Conservation (phyloP, 1,140 invertebrate genomes). For the Oryzaephilus surinamensis region DNA sequence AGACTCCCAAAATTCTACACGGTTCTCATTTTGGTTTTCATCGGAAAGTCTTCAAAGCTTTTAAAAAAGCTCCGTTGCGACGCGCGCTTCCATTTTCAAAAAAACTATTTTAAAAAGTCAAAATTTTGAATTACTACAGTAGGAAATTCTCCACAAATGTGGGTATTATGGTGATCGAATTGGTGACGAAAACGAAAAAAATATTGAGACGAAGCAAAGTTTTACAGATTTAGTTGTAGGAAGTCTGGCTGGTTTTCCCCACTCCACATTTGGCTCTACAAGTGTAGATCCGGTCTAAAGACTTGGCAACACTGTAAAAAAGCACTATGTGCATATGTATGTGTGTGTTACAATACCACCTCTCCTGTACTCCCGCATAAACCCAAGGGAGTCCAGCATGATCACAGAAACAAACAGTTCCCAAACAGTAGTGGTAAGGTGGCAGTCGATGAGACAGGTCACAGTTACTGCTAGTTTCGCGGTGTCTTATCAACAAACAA, state of each 20-base stretch:
- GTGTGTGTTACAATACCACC: too few species aligned
- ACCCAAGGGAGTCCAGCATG: constrained; percentile 8
- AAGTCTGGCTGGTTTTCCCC: constrained; percentile 16
- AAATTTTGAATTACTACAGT: too few species aligned
- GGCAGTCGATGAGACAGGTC: constrained; percentile 26
- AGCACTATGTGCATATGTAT: too few species aligned
- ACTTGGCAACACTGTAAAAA: constrained; percentile 15
- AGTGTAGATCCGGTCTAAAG: constrained; percentile 23
- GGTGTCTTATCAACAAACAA: too few species aligned
- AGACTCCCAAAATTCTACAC: background rate
- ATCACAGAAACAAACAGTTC: constrained; percentile 20
- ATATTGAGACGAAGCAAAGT: background rate
- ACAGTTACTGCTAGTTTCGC: constrained; percentile 29
- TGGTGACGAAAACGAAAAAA: constrained; percentile 1
- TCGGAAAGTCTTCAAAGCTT: too few species aligned
- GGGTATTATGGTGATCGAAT: background rate
- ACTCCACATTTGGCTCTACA: constrained; percentile 6
- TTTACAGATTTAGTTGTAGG: constrained; percentile 17
- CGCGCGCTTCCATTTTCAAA: too few species aligned
- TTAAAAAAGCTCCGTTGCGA: too few species aligned
- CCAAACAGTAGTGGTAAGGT: constrained; percentile 34
- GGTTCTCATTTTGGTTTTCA: background rate
- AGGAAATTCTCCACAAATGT: too few species aligned
- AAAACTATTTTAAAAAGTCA: too few species aligned
- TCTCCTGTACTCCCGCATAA: constrained; percentile 23